A percentile compares a stretch with the other conserved stretches of the same genome.
Conservation (phyloP, 2,888 invertebrate species). For the Cephus runcator region DNA sequence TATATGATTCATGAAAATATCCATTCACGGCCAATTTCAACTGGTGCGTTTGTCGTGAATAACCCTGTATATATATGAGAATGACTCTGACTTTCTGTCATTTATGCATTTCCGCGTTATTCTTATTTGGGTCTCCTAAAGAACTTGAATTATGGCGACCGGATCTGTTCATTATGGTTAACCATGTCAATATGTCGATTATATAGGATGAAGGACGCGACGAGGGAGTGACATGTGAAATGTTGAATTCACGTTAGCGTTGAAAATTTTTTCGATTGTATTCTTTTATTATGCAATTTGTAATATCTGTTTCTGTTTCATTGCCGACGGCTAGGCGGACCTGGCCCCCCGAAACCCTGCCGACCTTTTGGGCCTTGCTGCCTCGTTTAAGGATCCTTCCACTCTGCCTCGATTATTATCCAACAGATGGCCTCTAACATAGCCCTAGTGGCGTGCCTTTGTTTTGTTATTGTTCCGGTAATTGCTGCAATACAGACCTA, state of each 20-base stretch:
- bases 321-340: neutral
- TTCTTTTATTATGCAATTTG: neutral
- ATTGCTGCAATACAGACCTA: conserved; percentile 57
- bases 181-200: neutral
- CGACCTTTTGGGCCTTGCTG: neutral
- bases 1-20: too few species aligned
- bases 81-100: neutral
- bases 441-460: conserved; percentile 41
- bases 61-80: too few species aligned
- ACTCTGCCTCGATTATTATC: conserved; percentile 38
- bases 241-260: neutral
- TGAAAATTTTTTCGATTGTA: neutral
- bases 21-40: too few species aligned
- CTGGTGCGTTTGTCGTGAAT: too few species aligned
- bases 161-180: too few species aligned
- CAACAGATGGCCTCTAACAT: conserved; percentile 55
- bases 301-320: neutral
- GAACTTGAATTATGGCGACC: neutral
- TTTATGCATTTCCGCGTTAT: neutral
- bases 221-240: neutral
- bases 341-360: neutral
- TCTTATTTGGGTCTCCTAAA: neutral
- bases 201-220: neutral
- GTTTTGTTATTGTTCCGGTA: conserved; percentile 61
- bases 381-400: neutral